These are phyloP conservation scores for Bubalus kerabau DNA, from an alignment of 2,113 vertebrate genomes.

Conservation along the genomic window DNA sequence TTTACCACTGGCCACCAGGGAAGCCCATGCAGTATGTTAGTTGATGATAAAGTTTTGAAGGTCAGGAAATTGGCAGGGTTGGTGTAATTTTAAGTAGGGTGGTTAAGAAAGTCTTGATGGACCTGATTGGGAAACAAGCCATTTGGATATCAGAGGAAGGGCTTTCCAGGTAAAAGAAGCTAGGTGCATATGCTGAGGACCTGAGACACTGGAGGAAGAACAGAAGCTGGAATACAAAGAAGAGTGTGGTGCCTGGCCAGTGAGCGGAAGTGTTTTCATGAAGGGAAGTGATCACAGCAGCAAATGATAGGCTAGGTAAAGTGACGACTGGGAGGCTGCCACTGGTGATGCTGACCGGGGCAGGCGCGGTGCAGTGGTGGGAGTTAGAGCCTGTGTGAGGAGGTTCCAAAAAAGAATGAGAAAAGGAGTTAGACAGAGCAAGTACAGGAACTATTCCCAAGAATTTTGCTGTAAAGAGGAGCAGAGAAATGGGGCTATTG, in stretches of 20 bases:
- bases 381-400: not conserved
- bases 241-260: fast-evolving
- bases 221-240: not conserved
- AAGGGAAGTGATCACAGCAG: not conserved
- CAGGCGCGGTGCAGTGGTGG: not conserved
- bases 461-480: not conserved
- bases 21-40: not conserved
- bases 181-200: not conserved
- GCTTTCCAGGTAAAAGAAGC: not conserved
- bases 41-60: not conserved
- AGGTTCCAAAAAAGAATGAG: not conserved
- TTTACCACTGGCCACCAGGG: not conserved
- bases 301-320: not conserved
- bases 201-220: not conserved
- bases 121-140: not conserved
- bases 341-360: not conserved
- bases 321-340: not conserved
- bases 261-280: not conserved
- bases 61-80: not conserved
- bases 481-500: not conserved
- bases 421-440: not conserved
- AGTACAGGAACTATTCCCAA: not conserved
- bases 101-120: not conserved
- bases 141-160: not conserved
- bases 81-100: not conserved